These are phyloP conservation scores for Pandemis cinnamomeana DNA, from an alignment of 2,888 invertebrate genomes.

Conservation along the genomic window DNA sequence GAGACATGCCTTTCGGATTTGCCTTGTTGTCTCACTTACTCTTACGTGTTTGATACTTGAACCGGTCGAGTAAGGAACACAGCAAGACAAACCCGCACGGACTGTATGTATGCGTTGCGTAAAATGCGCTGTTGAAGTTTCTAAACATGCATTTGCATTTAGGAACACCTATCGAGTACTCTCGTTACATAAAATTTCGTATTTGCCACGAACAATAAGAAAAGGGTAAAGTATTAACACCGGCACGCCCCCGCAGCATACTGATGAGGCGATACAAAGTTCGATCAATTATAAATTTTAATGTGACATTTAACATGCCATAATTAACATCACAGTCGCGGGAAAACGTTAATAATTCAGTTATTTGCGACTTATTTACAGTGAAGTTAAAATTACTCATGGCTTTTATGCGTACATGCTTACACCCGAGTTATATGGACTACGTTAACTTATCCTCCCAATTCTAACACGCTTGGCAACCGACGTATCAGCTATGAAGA, in stretches of 20 bases:
- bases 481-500: conserved; percentile 12
- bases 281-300: conserved; percentile 17
- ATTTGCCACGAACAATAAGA: conserved; percentile 1
- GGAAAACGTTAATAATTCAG: conserved; percentile 1
- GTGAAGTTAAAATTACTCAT: not conserved
- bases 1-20: too few species aligned
- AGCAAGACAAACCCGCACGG: too few species aligned
- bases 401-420: not conserved
- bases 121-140: not conserved
- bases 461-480: not conserved
- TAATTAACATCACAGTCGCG: conserved; percentile 5
- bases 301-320: conserved; percentile 26
- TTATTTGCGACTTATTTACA: not conserved
- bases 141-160: not conserved
- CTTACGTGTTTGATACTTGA: too few species aligned
- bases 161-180: not conserved
- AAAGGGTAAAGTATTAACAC: conserved; percentile 7
- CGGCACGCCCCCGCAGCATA: conserved; percentile 19
- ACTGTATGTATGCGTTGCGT: not conserved
- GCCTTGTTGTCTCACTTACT: too few species aligned
- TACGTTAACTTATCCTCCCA: not conserved
- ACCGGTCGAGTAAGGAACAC: too few species aligned
- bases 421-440: not conserved
- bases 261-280: conserved; percentile 23
- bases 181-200: not conserved